Evolutionary conservation across 2,113 vertebrate genomes (phyloP), one percentile per base, ranked within the genome.

Genomic region (Engystomops pustulosus): DNA sequence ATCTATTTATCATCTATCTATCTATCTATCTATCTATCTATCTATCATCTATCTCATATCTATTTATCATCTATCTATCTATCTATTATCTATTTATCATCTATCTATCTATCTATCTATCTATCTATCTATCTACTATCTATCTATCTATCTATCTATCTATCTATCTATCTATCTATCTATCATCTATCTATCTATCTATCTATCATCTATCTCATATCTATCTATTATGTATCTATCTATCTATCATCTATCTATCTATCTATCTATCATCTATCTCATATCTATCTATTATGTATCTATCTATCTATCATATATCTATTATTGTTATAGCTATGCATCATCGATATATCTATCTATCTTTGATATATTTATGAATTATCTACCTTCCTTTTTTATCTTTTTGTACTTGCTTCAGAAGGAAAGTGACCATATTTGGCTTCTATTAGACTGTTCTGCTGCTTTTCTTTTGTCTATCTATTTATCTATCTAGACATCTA

Each of bases 1-100:
- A n/a, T n/a, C n/a, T 6, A 6, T 47, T 12, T 47, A 18, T 2
- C 25, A 25, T 58, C 53, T 58, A 58, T 58, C 53, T 25, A 58
- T 58, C 25, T 62, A 62, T 62, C 58, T 62, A 62, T 62, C 58
- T 62, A 62, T 62, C 58, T 62, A 62, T 62, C 58, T 62, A 62
- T 62, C 58, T 62, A 30, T 30, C 58, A n/a, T n/a, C n/a, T n/a
- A n/a, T n/a, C n/a, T n/a, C n/a, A n/a, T n/a, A n/a, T 62, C 23
- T 30, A 27, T 62, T 12, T 58, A 9, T 2, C 27, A 62, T 62
- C 58, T 30, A 62, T 62, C 58, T 58, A 62, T 62, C 58, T 62
- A 62, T 62, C 58, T 27, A 62, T 62, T 60, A 60, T 62, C 23
- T 30, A 27, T 62, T 12, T 58, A 9, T 2, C 27, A 62, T 62